phyloP scores from a whole-genome alignment of 2,113 vertebrate species.

The Echinops telfairi region DNA sequence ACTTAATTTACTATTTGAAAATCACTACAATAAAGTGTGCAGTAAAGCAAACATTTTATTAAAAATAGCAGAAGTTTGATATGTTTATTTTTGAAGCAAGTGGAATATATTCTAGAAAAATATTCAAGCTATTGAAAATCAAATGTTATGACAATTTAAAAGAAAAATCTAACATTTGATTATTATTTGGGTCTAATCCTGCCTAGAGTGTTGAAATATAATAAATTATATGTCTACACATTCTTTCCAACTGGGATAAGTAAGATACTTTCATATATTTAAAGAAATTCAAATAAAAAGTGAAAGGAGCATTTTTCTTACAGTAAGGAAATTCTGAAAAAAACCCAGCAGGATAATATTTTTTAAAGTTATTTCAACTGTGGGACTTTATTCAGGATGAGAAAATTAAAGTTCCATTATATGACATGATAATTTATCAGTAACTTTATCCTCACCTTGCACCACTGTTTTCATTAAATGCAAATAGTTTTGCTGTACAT shows the following conservation, averaged over 20 bases:
- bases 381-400: slow-evolving; percentile 47
- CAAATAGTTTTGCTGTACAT: slow-evolving; percentile 26
- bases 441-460: slow-evolving; percentile 77
- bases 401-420: slow-evolving; percentile 81
- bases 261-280: not conserved
- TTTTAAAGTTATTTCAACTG: slow-evolving; percentile 58
- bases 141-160: not conserved
- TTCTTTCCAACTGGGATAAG: not conserved
- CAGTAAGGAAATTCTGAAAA: slow-evolving; percentile 44
- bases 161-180: slow-evolving; percentile 22
- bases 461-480: slow-evolving; percentile 79
- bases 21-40: not conserved
- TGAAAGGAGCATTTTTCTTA: slow-evolving; percentile 22
- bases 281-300: slow-evolving; percentile 45
- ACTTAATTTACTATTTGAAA: slow-evolving; percentile 45
- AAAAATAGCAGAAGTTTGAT: not conserved
- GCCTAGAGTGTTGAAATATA: not conserved
- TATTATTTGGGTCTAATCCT: slow-evolving; percentile 49
- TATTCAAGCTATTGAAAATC: slow-evolving; percentile 4
- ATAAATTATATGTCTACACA: not conserved
- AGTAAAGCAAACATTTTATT: not conserved
- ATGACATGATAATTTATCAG: slow-evolving; percentile 76
- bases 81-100: slow-evolving; percentile 7
- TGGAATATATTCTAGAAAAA: slow-evolving; percentile 56
- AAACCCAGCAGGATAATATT: slow-evolving; percentile 43